Evolutionary conservation across 2,113 vertebrate genomes (phyloP), one percentile per base, ranked within the genome.

Genomic region (Dasypus novemcinctus): DNA sequence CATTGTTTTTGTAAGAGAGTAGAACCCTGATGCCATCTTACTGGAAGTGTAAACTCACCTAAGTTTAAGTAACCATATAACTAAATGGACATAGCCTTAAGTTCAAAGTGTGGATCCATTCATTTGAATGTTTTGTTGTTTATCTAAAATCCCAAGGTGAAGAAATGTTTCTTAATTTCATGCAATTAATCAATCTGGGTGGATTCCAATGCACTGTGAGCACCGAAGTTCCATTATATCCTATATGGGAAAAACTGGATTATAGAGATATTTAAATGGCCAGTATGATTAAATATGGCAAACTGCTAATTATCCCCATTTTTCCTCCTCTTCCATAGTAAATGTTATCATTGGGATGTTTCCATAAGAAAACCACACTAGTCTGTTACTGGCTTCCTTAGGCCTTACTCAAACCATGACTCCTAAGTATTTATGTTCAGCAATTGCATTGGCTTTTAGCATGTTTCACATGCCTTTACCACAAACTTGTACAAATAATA

Each of bases 291-390:
- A n/a, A 46, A 36, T 66, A 29, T 33, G 59, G 23, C n/a, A 88
- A 91, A 93, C 31, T 59, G 43, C 11, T 75, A 29, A 23, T 57
- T 76, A 52, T 57, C 63, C 63, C 17, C 52, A 17, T 66, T 92
- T 90, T 87, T 49, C 36, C 90, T 82, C 46, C 36, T n/a, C 23
- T 29, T 43, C 29, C 49, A 46, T 7, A 84, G 27, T 79, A 38
- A 87, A 87, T 91, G 7, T 46, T 91, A 31, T 82, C 38, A 61
- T 59, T 75, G 88, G 88, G 7, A 93, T 84, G 69, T 36, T 94
- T 87, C 81, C 18, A 10, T 57, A 75, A 36, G 54, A 25, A 89
- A 74, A 33, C 9, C n/a, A 52, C 23, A 36, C 0, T 29, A 72
- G 4, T 80, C 33, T 90, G 17, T 64, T 75, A 52, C 78, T 79